phyloP scores from a whole-genome alignment of 2,888 invertebrate species.

The Rapana venosa region DNA sequence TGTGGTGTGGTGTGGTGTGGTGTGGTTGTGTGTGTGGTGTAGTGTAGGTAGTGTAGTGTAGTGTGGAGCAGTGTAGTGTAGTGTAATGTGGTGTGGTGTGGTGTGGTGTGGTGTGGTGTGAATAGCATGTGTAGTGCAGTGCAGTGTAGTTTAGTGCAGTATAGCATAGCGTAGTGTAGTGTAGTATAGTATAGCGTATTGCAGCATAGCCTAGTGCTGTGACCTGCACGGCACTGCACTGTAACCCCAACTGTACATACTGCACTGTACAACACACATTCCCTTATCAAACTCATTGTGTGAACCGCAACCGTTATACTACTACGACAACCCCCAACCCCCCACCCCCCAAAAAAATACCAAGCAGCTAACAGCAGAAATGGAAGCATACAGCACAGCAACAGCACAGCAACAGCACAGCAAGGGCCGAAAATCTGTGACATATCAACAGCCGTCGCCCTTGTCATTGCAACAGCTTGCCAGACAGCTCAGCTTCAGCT shows the following conservation, averaged over 20 bases:
- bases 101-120: too few relatives aligned
- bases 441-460: not conserved
- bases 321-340: not conserved
- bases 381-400: not conserved
- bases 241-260: too few relatives aligned
- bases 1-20: too few relatives aligned
- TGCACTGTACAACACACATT: not conserved
- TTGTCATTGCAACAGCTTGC: not conserved
- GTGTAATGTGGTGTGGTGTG: not conserved
- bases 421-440: not conserved
- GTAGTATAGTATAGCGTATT: not conserved
- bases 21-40: not conserved
- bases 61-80: not conserved
- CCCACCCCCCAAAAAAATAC: too few relatives aligned
- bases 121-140: not conserved
- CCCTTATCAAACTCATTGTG: not conserved
- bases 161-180: not conserved
- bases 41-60: not conserved
- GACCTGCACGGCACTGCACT: not conserved
- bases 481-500: not conserved
- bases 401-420: not conserved
- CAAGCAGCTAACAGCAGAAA: not conserved
- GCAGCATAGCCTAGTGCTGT: not conserved
- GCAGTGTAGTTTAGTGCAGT: not conserved
- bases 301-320: not conserved